phyloP scores from a whole-genome alignment of 2,113 vertebrate genomes.

The Anolis sagrei region DNA sequence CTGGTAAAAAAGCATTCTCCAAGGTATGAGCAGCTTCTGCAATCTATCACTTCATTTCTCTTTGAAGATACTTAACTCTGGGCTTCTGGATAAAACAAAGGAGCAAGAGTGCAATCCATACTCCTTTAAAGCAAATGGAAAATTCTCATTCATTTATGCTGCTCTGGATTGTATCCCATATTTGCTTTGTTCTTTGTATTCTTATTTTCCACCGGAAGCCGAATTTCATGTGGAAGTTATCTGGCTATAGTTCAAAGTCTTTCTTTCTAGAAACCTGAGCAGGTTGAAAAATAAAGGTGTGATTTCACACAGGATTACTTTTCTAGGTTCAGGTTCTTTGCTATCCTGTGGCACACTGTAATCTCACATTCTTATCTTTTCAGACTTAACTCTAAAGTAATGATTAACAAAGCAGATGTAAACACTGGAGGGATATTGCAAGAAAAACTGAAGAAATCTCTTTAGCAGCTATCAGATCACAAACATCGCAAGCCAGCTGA shows the following conservation, averaged over 20 bases:
- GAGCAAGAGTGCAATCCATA: not conserved
- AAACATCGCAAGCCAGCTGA: constrained; percentile 32
- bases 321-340: constrained; percentile 44
- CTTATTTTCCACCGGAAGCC: not conserved
- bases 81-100: not conserved
- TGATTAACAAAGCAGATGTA: constrained; percentile 67
- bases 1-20: not conserved
- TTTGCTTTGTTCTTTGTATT: not conserved
- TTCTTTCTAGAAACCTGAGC: constrained; percentile 58
- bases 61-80: not conserved
- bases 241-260: constrained; percentile 61
- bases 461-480: constrained; percentile 46
- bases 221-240: constrained; percentile 40
- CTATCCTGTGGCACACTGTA: constrained; percentile 32
- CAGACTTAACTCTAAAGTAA: constrained; percentile 62
- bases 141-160: not conserved
- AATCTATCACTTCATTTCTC: not conserved
- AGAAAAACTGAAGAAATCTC: constrained; percentile 53
- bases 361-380: constrained; percentile 63
- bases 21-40: not conserved
- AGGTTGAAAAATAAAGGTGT: constrained; percentile 67
- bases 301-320: constrained; percentile 68
- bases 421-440: constrained; percentile 50
- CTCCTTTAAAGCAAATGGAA: not conserved
- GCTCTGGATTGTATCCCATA: not conserved